Base-by-base conservation (phyloP, 2,113 vertebrate genomes). In the Aptenodytes patagonicus region DNA sequence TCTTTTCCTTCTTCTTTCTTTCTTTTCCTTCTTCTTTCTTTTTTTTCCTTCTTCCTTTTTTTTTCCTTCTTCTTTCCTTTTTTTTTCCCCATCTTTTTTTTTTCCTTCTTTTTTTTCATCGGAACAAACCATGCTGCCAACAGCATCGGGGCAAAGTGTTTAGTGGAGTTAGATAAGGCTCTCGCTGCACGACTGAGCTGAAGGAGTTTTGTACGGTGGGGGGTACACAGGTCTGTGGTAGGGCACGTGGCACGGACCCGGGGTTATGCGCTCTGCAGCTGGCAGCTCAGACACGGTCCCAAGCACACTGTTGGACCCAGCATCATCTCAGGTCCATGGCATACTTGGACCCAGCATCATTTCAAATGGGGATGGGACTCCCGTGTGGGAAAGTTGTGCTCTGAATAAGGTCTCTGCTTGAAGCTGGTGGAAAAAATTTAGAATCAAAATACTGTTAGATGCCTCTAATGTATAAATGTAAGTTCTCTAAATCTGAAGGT, bases 371-470 rank as follows among this genome's bases (percentile, higher is more conserved):
- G 34, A 24, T 6, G 21, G 20, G 40, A 60, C 42, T 75, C 0
- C 0, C 7, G 6, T 38, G 62, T 36, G 46, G 54, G 54, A 88
- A 69, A 85, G 49, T 0, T 31, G 14, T 40, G 28, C 38, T 72
- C 54, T 68, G 40, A 76, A 11, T 57, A 58, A 75, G 51, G 26
- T 29, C 46, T 83, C 61, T 60, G 26, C 55, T 79, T 88, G 54
- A 32, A 85, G 49, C 57, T 0, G 3, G 34, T 91, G 83, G 73
- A 79, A 93, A 86, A 89, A 95, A 87, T 9, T 29, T 49, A 46
- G 58, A 66, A 66, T 73, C 36, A 79, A 97, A 96, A 94, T 78
- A 83, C 64, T 11, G n/a, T 68, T 93, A 92, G 93, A 92, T 40
- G 32, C 54, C 47, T 91, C 20, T 42, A 83, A 93, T 1, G 3